Percentiles rank a stretch among this genome's conserved stretches.
These are phyloP conservation scores for Procambarus virginalis DNA, from an alignment of 1,140 invertebrate genomes.

Conservation along the genomic window DNA sequence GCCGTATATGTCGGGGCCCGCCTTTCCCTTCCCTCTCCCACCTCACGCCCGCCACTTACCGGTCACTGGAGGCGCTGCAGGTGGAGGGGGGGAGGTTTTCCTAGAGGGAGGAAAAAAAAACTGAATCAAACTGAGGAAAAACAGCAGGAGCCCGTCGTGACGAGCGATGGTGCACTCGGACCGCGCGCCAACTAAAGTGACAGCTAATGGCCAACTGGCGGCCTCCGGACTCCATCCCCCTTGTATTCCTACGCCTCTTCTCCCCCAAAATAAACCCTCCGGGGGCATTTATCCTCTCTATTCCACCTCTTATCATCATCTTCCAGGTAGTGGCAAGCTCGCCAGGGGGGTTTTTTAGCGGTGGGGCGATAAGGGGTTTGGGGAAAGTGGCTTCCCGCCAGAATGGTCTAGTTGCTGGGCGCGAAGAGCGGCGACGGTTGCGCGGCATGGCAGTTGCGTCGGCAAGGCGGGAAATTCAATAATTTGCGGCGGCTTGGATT, in stretches of 20 bases:
- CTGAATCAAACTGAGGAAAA: slow-evolving; percentile 9
- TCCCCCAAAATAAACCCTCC: neutral
- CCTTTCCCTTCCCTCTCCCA: neutral
- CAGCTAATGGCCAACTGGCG: slow-evolving; percentile 13
- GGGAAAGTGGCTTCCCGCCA: too few species aligned
- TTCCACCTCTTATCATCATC: too few species aligned
- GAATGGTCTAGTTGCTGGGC: too few species aligned
- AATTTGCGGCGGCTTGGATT: neutral
- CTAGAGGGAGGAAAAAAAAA: slow-evolving; percentile 4
- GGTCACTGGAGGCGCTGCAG: neutral
- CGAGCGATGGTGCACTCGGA: slow-evolving; percentile 7
- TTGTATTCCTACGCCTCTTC: neutral
- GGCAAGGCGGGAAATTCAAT: slow-evolving; percentile 14
- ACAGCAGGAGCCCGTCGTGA: neutral
- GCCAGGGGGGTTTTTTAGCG: too few species aligned
- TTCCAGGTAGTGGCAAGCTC: too few species aligned
- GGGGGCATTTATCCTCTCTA: neutral
- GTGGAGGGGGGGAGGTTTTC: neutral
- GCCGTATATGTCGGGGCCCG: neutral
- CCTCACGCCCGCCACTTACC: neutral
- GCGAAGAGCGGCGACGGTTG: neutral
- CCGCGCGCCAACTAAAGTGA: slow-evolving; percentile 15
- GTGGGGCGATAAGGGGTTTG: too few species aligned
- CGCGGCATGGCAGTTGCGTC: neutral
- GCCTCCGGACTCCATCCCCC: slow-evolving; percentile 2